Conservation (phyloP, 2,797 vertebrate genomes). For the Coranthus polyacanthus region DNA sequence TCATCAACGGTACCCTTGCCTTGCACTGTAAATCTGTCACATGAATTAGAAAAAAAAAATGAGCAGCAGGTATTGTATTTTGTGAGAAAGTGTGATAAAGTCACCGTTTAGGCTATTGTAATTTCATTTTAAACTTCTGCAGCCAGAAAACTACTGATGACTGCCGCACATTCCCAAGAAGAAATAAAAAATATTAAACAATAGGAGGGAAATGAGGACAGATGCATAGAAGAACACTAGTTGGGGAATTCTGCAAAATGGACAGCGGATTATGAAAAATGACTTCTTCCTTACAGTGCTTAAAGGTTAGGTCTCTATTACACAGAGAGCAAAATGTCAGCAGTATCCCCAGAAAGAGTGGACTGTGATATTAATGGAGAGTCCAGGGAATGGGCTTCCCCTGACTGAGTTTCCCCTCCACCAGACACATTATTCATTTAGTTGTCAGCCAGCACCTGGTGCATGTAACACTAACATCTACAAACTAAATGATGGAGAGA, state of each 20-base stretch:
- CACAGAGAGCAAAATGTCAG: conserved; percentile 87
- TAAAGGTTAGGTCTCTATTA: conserved; percentile 96
- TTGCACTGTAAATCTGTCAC: no score
- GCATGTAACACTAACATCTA: conserved; percentile 79
- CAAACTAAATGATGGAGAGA: conserved; percentile 81
- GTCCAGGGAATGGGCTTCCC: conserved; percentile 82
- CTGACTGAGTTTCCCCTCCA: conserved; percentile 78
- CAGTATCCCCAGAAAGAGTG: conserved; percentile 82
- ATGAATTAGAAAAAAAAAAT: no score
- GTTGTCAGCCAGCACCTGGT: conserved; percentile 84
- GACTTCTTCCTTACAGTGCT: conserved; percentile 87
- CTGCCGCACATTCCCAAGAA: conserved; percentile 37
- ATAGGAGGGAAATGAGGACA: conserved; percentile 71
- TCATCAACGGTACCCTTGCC: conserved; percentile 56
- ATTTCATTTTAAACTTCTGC: conserved; percentile 37
- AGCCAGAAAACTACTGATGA: conserved; percentile 51
- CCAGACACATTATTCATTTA: conserved; percentile 84
- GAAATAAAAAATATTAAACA: conserved; percentile 42
- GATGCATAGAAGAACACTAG: conserved; percentile 66
- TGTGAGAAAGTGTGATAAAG: conserved; percentile 4
- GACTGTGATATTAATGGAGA: conserved; percentile 86
- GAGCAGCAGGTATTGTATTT: conserved; percentile 6
- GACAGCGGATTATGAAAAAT: conserved; percentile 92
- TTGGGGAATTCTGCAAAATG: conserved; percentile 76
- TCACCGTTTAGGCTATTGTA: neutral